Evolutionary conservation across 35 echinoderm and acorn worm species (phyloP), one percentile per base, ranked within the genome.

Genomic region (Apostichopus parvimensis): DNA sequence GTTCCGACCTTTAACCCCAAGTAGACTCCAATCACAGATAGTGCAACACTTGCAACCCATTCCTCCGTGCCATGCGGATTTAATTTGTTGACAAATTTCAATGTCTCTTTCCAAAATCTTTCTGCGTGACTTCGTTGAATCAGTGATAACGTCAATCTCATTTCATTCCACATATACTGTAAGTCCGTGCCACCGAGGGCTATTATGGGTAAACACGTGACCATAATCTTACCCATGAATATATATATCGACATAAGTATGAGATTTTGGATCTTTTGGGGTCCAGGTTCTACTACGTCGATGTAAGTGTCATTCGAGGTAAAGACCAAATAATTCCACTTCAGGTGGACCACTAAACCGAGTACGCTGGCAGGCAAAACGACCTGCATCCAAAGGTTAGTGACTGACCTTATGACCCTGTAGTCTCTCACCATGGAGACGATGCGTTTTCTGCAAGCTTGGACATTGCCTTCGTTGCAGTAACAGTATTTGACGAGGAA

Each of bases 351-450:
- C 5, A 88, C 86, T 15, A 88, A 57, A 54, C 86, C 86, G 57
- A 88, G 61, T 20, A 88, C 86, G 25, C 86, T 88, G 61, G 86
- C 60, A 13, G 86, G 86, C 9, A 88, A 54, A 73, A 88, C 86
- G 24, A 88, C 21, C n/a, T 88, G 86, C 86, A 88, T 88, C 86
- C 86, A 88, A 54, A 88, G 62, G 52, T 88, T 88, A 55, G 86
- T 88, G 23, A 88, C 86, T 14, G 86, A 66, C 64, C 86, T 71
- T 21, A 88, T 88, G 64, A 88, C 86, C 86, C 86, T 61, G 61
- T 88, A 88, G 57, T 88, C 86, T 14, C 86, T 88, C 86, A 88
- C 86, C 86, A 88, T 88, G 61, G 86, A 71, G 52, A 88, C 86
- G n/a, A 88, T 88, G 3, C 86, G 86, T 88, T 57, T n/a, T 88